Conservation (phyloP, 2,113 vertebrate species). For the Atherinomorus stipes region DNA sequence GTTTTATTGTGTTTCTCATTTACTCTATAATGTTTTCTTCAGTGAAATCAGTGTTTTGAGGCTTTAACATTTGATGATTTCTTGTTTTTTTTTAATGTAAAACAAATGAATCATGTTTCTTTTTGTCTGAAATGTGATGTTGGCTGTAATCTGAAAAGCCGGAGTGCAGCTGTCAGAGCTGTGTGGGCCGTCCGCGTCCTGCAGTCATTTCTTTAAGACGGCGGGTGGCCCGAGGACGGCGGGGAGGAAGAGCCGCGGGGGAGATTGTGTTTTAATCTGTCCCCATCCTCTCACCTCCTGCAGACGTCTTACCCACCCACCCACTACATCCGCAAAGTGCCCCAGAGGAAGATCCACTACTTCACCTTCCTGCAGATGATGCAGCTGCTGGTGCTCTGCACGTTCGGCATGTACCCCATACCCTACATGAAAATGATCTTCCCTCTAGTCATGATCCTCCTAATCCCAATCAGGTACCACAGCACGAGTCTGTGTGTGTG, state of each 20-base stretch:
- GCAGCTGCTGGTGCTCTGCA: constrained; percentile 94
- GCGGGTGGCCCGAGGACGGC: constrained; percentile 30
- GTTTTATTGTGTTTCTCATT: no score
- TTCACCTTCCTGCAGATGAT: constrained; percentile 97
- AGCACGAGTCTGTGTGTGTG: background rate
- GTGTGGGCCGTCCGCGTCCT: constrained; percentile 40
- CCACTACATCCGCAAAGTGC: constrained; percentile 97
- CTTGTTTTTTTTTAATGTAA: background rate
- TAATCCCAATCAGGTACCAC: constrained; percentile 95
- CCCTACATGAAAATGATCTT: constrained; percentile 99
- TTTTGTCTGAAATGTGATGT: background rate
- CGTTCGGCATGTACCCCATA: constrained; percentile 95
- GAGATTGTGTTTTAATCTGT: constrained; percentile 61
- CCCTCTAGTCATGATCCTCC: constrained; percentile 95
- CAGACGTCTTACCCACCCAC: constrained; percentile 97
- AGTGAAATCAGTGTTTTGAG: no score
- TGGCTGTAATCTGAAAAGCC: constrained; percentile 26
- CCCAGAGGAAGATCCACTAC: constrained; percentile 99
- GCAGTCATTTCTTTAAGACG: constrained; percentile 27
- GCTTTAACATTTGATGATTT: background rate
- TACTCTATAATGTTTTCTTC: no score
- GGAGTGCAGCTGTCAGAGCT: constrained; percentile 4
- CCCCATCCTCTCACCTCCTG: constrained; percentile 56
- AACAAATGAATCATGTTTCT: no score
- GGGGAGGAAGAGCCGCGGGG: constrained; percentile 23